These are phyloP conservation scores for Sarcophaga peregrina DNA, from an alignment of 1,140 invertebrate genomes.

Conservation along the genomic window DNA sequence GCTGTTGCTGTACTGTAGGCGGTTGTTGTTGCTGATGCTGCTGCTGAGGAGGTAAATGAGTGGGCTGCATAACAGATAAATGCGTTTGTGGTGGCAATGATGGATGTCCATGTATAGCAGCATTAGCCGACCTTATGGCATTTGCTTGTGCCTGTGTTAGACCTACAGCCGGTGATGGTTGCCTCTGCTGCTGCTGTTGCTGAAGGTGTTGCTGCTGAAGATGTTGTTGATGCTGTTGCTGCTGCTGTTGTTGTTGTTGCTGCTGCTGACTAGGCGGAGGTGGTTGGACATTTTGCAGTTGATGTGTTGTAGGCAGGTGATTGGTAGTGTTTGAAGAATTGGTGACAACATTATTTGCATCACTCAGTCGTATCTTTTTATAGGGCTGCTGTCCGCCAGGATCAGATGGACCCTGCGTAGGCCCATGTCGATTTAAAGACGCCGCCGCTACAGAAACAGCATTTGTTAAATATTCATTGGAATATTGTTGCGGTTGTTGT, in stretches of 20 bases:
- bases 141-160: constrained; percentile 44
- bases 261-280: constrained; percentile 47
- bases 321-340: constrained; percentile 53
- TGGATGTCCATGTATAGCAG: constrained; percentile 6
- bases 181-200: constrained; percentile 50
- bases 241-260: constrained; percentile 49
- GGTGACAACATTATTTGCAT: constrained; percentile 58
- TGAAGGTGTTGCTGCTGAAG: constrained; percentile 48
- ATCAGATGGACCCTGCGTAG: constrained; percentile 57
- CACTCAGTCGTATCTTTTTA: constrained; percentile 81
- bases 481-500: constrained; percentile 40
- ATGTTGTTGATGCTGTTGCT: constrained; percentile 46
- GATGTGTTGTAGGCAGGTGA: constrained; percentile 58
- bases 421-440: constrained; percentile 52
- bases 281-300: constrained; percentile 39
- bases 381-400: constrained; percentile 73
- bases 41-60: constrained; percentile 35
- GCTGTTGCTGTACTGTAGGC: constrained; percentile 17
- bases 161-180: constrained; percentile 52
- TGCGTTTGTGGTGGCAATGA: constrained; percentile 14
- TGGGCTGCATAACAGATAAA: constrained; percentile 24
- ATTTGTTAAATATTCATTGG: constrained; percentile 34
- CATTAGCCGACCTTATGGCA: constrained; percentile 43
- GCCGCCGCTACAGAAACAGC: constrained; percentile 44
- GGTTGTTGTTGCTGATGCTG: constrained; percentile 47